Evolutionary conservation across 1,140 invertebrate species (phyloP).

Genomic region (Cataglyphis hispanica): DNA sequence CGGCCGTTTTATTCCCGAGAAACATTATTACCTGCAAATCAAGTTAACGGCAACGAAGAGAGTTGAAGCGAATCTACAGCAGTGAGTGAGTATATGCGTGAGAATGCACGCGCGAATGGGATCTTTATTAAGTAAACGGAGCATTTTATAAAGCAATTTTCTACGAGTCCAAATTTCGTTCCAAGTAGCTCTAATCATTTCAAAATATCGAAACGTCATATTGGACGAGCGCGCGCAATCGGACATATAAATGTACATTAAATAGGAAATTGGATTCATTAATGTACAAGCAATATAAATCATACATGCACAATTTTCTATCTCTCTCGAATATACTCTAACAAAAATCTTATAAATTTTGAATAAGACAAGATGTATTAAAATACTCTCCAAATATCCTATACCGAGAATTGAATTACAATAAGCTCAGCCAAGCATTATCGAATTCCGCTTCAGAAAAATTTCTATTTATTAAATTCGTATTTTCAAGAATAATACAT

Average conservation of each 20-base stretch:
- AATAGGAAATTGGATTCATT: slow-evolving; percentile 32
- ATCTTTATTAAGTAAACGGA: slow-evolving; percentile 47
- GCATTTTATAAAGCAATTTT: slow-evolving; percentile 77
- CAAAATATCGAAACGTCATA: not conserved
- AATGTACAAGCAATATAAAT: slow-evolving; percentile 44
- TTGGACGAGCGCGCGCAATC: not conserved
- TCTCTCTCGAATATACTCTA: not conserved
- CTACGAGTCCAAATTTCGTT: slow-evolving; percentile 67
- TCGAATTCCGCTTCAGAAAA: slow-evolving; percentile 6
- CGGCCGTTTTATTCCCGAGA: slow-evolving; percentile 25
- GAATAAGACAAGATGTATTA: slow-evolving; percentile 45
- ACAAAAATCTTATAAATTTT: slow-evolving; percentile 53
- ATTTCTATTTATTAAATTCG: slow-evolving; percentile 8
- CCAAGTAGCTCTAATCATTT: slow-evolving; percentile 58
- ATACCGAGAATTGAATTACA: not conserved
- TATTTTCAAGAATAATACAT: not conserved
- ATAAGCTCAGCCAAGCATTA: not conserved
- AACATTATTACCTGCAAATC: slow-evolving; percentile 4
- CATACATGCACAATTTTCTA: slow-evolving; percentile 4
- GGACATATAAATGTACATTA: slow-evolving; percentile 25
- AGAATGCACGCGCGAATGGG: slow-evolving; percentile 34
- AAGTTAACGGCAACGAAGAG: slow-evolving; percentile 38
- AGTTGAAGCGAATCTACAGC: slow-evolving; percentile 6
- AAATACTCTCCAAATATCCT: not conserved
- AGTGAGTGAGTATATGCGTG: not conserved